Percentiles rank a stretch among this genome's conserved stretches.
Conservation (phyloP, 1,140 invertebrate genomes). For the Trichomalopsis sarcophagae region DNA sequence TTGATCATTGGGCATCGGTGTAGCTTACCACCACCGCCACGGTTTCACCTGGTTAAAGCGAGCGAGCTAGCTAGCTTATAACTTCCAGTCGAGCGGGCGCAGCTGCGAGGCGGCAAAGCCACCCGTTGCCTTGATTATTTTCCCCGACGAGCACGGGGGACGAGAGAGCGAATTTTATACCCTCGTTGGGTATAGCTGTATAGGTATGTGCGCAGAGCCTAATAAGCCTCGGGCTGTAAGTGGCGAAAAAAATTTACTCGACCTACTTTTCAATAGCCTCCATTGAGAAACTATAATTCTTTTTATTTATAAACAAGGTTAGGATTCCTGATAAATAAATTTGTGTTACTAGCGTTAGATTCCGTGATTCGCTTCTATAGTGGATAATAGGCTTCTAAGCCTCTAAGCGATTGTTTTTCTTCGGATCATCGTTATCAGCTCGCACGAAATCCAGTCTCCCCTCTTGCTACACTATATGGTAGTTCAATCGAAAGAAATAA, state of each 20-base stretch:
- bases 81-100: neutral
- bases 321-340: no score
- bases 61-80: neutral
- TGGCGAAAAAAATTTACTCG: neutral
- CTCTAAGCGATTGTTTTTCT: no score
- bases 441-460: neutral
- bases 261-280: neutral
- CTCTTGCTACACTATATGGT: neutral
- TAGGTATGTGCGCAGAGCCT: neutral
- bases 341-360: no score
- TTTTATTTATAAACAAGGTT: no score
- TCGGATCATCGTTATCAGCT: neutral
- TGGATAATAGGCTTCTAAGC: no score
- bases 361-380: no score
- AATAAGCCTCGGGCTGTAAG: neutral
- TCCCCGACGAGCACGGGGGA: neutral
- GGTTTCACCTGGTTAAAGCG: neutral
- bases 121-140: neutral
- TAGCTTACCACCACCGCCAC: neutral
- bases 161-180: neutral
- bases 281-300: neutral
- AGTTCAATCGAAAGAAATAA: neutral
- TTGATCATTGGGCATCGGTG: conserved; percentile 14
- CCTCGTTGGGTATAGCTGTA: neutral
- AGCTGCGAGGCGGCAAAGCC: conserved; percentile 9